A percentile compares a stretch with the other conserved stretches of the same genome.
Conservation (phyloP, 2,797 vertebrate genomes). For the Crocidura indochinensis region DNA sequence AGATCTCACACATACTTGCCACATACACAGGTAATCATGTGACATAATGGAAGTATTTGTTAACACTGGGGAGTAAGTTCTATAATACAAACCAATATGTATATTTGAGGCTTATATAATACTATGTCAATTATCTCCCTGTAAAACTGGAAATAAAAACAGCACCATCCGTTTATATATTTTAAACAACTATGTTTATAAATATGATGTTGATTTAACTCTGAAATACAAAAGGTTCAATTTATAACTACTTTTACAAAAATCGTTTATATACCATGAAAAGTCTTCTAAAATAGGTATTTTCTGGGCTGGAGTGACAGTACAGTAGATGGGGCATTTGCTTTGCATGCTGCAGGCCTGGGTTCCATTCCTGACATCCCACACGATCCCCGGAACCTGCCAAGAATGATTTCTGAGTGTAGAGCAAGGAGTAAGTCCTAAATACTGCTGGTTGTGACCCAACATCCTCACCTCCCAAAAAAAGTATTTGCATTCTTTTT, state of each 20-base stretch:
- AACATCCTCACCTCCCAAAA: too few relatives aligned
- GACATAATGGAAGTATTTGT: background rate
- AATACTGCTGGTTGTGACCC: too few relatives aligned
- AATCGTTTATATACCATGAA: slow-evolving; percentile 24
- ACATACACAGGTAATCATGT: background rate
- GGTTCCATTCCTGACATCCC: too few relatives aligned
- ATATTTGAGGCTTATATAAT: background rate
- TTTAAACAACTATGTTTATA: background rate
- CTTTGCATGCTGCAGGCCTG: too few relatives aligned
- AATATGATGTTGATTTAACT: slow-evolving; percentile 12
- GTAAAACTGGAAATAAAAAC: slow-evolving; percentile 40
- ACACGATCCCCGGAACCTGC: too few relatives aligned
- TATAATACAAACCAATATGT: background rate
- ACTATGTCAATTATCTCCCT: background rate
- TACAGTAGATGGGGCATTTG: too few relatives aligned
- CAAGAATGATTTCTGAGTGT: too few relatives aligned
- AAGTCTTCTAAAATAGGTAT: slow-evolving; percentile 55
- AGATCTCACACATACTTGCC: background rate
- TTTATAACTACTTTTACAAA: slow-evolving; percentile 21
- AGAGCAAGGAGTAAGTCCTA: too few relatives aligned
- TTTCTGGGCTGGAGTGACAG: background rate
- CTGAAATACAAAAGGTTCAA: slow-evolving; percentile 34
- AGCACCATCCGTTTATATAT: background rate
- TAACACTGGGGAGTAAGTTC: background rate
- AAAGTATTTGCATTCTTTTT: too few relatives aligned